Base-by-base conservation (phyloP, 2,797 vertebrate genomes). In the Characodon lateralis region DNA sequence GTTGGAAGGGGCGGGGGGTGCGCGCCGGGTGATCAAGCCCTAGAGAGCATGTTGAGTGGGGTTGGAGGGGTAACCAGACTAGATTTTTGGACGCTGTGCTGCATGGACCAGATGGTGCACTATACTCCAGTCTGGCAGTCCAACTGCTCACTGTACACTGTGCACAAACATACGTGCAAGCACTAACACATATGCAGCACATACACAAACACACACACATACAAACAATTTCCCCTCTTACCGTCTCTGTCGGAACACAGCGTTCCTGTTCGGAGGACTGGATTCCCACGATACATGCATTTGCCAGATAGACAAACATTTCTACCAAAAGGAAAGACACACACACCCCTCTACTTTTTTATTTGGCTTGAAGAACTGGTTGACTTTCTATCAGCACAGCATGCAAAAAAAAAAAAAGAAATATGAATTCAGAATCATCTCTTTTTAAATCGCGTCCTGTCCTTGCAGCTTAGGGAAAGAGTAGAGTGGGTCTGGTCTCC, bases 101-200 rank as follows among this genome's bases (percentile, higher is more conserved):
- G 94, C 95, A 94, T 95, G 93, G 96, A 97, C 96, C 97, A 98
- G 97, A 98, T 98, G 97, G 97, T 96, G 95, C 96, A 96, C 96
- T 96, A 96, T 96, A 96, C 96, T 96, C 95, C 97, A 98, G 97
- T 97, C 97, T 98, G 97, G 96, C 97, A 96, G 96, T 95, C 96
- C 97, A 98, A 98, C 97, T 98, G 97, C 96, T 98, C 96, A 93
- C 91, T 87, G 90, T 92, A 92, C 89, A 87, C 87, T 50, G 75
- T 90, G 75, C 83, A 88, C 81, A 90, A 88, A 92, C 91, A 93
- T 85, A 89, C 86, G 70, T 87, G 82, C 88, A 81, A 84, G 65
- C 82, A 82, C 87, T 77, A 84, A 87, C 91, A 89, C 85, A 87
- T 84, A 84, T 80, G 18, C 78, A 53, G 75, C 69, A 63, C 35